Conservation (phyloP, 2,113 vertebrate species). For the Canis aureus region DNA sequence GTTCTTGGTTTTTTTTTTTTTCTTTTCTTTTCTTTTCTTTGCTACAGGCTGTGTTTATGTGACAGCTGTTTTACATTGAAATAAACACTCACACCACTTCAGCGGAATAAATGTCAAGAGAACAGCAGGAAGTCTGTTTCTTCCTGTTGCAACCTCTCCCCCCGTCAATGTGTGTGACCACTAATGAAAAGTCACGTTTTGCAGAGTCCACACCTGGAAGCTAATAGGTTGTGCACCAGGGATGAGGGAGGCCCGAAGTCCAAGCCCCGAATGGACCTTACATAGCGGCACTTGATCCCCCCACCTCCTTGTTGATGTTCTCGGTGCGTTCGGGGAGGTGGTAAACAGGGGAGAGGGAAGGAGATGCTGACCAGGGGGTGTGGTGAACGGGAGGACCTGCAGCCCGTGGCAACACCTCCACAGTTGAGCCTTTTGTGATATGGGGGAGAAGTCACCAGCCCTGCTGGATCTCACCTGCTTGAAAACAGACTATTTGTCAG, state of each 20-base stretch:
- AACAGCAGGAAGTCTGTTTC: conserved; percentile 70
- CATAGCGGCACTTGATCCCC: not conserved
- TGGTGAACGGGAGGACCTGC: not conserved
- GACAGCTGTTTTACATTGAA: conserved; percentile 78
- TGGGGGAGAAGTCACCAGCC: not conserved
- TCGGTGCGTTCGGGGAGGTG: not conserved
- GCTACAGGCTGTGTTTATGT: conserved; percentile 64
- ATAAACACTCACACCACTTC: conserved; percentile 67
- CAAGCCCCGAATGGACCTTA: not conserved
- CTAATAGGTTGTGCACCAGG: not conserved
- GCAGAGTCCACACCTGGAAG: conserved; percentile 4
- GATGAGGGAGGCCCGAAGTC: not conserved
- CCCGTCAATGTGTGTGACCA: not conserved
- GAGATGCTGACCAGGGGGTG: not conserved
- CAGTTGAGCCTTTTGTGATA: accelerated
- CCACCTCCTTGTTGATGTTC: not conserved
- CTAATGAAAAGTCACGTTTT: conserved; percentile 52
- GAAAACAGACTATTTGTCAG: not conserved
- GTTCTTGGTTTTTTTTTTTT: conserved; percentile 65
- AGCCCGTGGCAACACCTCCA: not conserved
- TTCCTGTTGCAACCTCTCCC: conserved; percentile 40
- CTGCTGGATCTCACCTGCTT: not conserved
- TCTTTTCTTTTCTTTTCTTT: conserved; percentile 61
- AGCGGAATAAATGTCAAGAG: conserved; percentile 69
- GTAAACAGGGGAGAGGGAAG: not conserved